phyloP scores from a whole-genome alignment of 2,113 vertebrate genomes.

The Puma concolor region DNA sequence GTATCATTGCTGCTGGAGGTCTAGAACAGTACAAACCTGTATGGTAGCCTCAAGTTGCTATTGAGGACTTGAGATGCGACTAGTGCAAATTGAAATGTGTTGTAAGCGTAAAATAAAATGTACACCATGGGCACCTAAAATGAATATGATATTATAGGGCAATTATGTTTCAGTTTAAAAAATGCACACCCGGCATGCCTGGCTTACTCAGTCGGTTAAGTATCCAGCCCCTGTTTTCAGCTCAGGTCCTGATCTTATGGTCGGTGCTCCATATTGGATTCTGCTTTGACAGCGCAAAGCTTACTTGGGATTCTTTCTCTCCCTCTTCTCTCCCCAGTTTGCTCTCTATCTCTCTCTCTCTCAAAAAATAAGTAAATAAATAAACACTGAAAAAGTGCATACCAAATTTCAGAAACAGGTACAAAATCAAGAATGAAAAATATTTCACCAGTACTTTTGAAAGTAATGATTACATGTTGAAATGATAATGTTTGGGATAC shows the following conservation, averaged over 20 bases:
- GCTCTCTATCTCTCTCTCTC: too few relatives aligned
- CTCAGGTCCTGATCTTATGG: too few relatives aligned
- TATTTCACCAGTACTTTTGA: constrained; percentile 22
- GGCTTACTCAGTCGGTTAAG: too few relatives aligned
- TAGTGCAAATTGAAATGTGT: background rate
- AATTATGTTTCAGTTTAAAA: background rate
- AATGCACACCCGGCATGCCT: background rate
- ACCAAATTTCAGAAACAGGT: background rate
- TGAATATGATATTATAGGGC: background rate
- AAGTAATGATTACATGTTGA: constrained; percentile 25
- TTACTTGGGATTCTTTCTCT: too few relatives aligned
- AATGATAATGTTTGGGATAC: background rate
- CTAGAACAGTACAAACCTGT: background rate
- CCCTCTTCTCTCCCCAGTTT: too few relatives aligned
- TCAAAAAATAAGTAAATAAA: too few relatives aligned
- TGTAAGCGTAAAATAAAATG: background rate
- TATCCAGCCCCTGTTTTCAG: too few relatives aligned
- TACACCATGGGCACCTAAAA: background rate
- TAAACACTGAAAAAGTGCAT: background rate
- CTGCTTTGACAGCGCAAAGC: too few relatives aligned
- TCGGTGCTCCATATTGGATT: too few relatives aligned
- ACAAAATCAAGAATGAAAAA: constrained; percentile 16
- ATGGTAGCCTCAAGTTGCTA: background rate
- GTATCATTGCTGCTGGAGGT: background rate
- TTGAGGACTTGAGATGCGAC: background rate